Evolutionary conservation across 1,140 invertebrate species (phyloP).

Genomic region (Bombus pascuorum): DNA sequence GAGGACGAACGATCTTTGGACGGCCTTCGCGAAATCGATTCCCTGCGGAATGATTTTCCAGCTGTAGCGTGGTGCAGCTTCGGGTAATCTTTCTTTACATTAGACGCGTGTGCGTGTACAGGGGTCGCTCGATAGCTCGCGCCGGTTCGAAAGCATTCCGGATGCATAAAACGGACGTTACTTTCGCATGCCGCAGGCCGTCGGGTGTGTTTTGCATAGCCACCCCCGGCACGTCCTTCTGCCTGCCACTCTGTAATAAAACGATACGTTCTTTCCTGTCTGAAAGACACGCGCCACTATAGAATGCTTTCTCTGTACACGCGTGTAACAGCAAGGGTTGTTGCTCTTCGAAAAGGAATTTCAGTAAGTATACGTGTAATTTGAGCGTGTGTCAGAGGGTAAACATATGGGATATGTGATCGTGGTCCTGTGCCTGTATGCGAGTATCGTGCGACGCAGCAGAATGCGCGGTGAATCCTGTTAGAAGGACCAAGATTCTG

Average conservation of each 20-base stretch:
- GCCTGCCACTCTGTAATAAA: conserved; percentile 66
- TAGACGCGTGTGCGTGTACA: conserved; percentile 5
- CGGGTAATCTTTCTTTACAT: conserved; percentile 4
- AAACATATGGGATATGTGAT: neutral
- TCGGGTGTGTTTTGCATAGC: conserved; percentile 75
- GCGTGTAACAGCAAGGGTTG: neutral
- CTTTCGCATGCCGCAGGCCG: conserved; percentile 71
- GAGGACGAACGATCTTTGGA: neutral
- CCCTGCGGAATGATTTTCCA: neutral
- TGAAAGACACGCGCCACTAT: conserved; percentile 26
- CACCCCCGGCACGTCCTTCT: conserved; percentile 44
- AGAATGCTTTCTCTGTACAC: neutral
- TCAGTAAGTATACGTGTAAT: neutral
- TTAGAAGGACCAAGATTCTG: neutral
- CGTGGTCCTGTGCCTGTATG: neutral
- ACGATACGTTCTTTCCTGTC: conserved; percentile 56
- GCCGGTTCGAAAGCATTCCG: conserved; percentile 73
- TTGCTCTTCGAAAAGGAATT: neutral
- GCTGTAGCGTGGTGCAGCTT: neutral
- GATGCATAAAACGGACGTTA: conserved; percentile 77
- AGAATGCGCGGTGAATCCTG: neutral
- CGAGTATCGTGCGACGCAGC: too few relatives aligned
- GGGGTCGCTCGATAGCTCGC: conserved; percentile 74
- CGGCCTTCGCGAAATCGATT: conserved; percentile 7
- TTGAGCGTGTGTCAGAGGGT: neutral